Conservation (phyloP, 2,888 invertebrate genomes). For the Cheiracanthium punctorium region DNA sequence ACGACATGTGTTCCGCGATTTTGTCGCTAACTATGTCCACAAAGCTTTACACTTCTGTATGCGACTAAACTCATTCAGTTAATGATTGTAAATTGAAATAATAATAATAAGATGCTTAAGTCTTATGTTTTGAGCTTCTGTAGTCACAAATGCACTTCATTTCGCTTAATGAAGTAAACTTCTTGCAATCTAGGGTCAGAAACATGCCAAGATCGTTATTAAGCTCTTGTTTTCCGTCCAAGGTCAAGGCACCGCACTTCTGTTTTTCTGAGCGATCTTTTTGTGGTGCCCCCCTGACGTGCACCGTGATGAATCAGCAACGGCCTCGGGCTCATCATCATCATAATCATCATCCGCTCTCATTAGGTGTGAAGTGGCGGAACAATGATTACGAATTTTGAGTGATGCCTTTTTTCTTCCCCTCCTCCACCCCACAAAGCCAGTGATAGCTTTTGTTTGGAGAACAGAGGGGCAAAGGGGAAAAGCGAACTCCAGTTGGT, state of each 20-base stretch:
- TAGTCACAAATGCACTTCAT: too few species aligned
- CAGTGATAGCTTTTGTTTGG: neutral
- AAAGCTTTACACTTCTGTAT: too few species aligned
- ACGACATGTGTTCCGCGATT: too few species aligned
- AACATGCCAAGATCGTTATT: neutral
- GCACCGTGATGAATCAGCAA: neutral
- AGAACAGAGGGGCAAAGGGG: neutral
- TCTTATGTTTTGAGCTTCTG: too few species aligned
- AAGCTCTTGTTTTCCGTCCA: neutral
- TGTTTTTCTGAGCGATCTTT: neutral
- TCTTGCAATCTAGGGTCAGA: neutral
- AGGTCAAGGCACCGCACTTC: slow-evolving; percentile 12
- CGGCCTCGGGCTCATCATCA: neutral
- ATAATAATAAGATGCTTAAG: too few species aligned
- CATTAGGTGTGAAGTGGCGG: slow-evolving; percentile 15
- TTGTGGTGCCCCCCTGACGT: slow-evolving; percentile 9
- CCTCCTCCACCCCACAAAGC: neutral
- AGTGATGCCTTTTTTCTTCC: neutral
- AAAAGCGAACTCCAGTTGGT: neutral
- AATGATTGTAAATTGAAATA: too few species aligned
- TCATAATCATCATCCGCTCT: slow-evolving; percentile 17
- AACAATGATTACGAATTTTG: slow-evolving; percentile 17
- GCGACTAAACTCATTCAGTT: too few species aligned
- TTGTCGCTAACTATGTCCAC: too few species aligned
- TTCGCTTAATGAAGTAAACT: too few species aligned